phyloP scores from a whole-genome alignment of 2,113 vertebrate genomes.

The Arvicanthis niloticus region DNA sequence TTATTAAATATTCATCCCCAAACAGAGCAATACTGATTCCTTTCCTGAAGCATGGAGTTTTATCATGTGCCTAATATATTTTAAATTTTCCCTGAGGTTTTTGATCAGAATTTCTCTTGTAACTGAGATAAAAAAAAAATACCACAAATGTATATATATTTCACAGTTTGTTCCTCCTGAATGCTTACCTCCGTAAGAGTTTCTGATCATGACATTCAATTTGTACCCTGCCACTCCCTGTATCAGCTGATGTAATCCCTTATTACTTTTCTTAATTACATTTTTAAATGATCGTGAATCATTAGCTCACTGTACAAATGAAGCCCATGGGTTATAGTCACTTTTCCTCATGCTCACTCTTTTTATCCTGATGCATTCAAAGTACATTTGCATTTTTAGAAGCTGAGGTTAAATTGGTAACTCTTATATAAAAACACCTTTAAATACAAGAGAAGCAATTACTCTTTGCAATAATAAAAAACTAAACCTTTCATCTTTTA shows the following conservation, averaged over 20 bases:
- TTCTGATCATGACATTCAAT: neutral
- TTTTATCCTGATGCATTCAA: neutral
- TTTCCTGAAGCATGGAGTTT: neutral
- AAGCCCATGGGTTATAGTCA: neutral
- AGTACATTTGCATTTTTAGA: neutral
- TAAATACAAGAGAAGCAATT: neutral
- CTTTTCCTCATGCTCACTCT: neutral
- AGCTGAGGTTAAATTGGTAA: neutral
- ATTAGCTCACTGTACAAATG: conserved; percentile 41
- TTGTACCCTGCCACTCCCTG: neutral
- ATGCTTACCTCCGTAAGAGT: neutral
- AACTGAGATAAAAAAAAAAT: conserved; percentile 38
- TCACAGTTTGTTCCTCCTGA: conserved; percentile 11
- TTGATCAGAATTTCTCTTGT: conserved; percentile 31
- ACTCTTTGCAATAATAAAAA: neutral
- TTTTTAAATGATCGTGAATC: conserved; percentile 6
- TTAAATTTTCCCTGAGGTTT: neutral
- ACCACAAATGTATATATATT: neutral
- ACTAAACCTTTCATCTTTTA: neutral
- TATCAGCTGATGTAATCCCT: neutral
- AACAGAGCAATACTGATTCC: neutral
- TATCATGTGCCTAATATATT: conserved; percentile 21
- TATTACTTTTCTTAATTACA: conserved; percentile 30
- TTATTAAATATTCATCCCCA: conserved; percentile 38
- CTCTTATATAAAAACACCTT: neutral